Base-by-base conservation (phyloP, 92 coral and sea anemone species). In the Phenganax marumi region DNA sequence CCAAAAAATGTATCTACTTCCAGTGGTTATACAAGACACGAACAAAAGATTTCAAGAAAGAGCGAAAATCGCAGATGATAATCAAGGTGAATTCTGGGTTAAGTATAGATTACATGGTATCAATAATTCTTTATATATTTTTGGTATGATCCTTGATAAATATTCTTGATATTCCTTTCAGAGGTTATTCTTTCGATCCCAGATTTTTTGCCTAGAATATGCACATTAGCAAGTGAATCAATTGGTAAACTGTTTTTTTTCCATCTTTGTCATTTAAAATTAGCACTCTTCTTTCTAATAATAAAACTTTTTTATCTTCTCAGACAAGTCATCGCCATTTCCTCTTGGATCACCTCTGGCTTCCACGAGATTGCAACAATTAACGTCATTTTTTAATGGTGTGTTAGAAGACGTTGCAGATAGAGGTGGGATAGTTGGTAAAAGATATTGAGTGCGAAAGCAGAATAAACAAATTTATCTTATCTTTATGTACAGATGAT, bases 141-240 rank as follows among this genome's bases (percentile, higher is more conserved):
- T 33, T 33, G 43, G 5, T 33, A 5, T 33, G 2, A 5, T 33
- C 3, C 43, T 33, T 33, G 5, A 33, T 33, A 33, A 33, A 33
- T 33, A 33, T 16, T 5, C 58, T 71, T 13, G 0, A 25, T 88
- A 85, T 52, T 78, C 25, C 25, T 25, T 61, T 6, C 69, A 93
- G 97, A 89, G 77, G 84, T 90, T 16, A 83, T 95, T 65, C 91
- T 95, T 81, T 90, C 91, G 51, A 76, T 90, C 63, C 90, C 90
- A 47, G 98, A 95, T 70, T 95, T 95, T 75, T 85, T 95, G 39
- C 93, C 97, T 52, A 90, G 91, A 80, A 82, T 95, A 43, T 93
- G 93, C 65, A 75, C 81, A 65, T 84, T 95, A 23, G 98, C 98
- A 21, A 90, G 97, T 87, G 87, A 89, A 56, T 84, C 97, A 33